Conservation (phyloP, 1,140 invertebrate species). For the Paramacrobiotus metropolitanus region DNA sequence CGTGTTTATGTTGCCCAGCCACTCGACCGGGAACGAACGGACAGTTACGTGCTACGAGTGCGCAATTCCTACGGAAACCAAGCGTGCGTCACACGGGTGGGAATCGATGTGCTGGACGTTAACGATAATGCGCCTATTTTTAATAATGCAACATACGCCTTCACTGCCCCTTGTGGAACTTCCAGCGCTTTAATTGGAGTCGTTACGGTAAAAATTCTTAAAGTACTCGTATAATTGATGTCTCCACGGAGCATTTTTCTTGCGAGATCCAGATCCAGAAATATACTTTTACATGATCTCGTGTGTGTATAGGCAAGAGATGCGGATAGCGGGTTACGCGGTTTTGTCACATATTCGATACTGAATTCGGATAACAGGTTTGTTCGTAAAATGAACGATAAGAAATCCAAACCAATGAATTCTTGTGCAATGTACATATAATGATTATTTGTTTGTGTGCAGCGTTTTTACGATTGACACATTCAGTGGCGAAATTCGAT, state of each 20-base stretch:
- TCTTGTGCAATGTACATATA: neutral
- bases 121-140: conserved; percentile 80
- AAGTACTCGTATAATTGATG: neutral
- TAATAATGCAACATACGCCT: conserved; percentile 21
- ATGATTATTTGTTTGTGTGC: neutral
- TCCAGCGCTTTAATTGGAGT: neutral
- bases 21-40: neutral
- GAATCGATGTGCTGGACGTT: conserved; percentile 71
- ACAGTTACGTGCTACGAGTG: neutral
- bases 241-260: neutral
- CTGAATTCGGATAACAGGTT: neutral
- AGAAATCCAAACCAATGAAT: neutral
- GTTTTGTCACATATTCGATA: neutral
- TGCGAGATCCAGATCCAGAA: neutral
- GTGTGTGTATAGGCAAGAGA: neutral
- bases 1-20: neutral
- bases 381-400: neutral
- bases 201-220: neutral
- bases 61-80: neutral
- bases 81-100: conserved; percentile 44
- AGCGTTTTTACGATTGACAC: neutral
- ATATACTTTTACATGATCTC: too few species aligned
- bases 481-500: neutral
- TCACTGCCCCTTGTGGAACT: neutral
- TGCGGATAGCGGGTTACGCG: neutral